Evolutionary conservation across 2,113 vertebrate species (phyloP).

Genomic region (Chelonoidis abingdonii): DNA sequence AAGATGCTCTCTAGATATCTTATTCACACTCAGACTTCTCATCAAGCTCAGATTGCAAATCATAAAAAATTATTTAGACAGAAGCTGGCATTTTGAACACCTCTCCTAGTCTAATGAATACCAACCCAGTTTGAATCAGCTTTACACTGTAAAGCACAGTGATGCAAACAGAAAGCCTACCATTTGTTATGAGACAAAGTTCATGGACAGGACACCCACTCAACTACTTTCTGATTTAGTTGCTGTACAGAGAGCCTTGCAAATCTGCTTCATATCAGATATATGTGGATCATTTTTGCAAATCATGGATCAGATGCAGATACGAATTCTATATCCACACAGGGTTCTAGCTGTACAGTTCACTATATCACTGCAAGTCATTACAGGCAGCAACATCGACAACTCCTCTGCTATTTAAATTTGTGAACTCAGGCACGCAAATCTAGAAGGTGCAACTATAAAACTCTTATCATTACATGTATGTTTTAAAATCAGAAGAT

Average conservation of each 20-base stretch:
- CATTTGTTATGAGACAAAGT: background rate
- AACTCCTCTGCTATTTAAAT: background rate
- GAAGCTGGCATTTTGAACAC: background rate
- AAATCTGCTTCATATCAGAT: too few species aligned
- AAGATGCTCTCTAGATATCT: background rate
- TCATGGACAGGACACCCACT: background rate
- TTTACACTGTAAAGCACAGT: background rate
- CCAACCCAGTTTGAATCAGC: background rate
- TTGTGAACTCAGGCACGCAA: background rate
- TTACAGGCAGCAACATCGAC: background rate
- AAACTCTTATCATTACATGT: background rate
- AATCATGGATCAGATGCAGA: too few species aligned
- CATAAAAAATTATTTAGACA: background rate
- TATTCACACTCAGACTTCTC: rapidly evolving
- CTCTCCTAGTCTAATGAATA: background rate
- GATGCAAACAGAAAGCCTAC: background rate
- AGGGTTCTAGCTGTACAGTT: background rate
- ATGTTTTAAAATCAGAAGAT: background rate
- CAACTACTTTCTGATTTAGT: background rate
- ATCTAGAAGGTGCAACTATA: background rate
- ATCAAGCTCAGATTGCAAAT: background rate
- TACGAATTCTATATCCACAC: too few species aligned
- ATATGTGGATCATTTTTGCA: too few species aligned
- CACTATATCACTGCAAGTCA: background rate
- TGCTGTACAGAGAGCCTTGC: background rate